Base-by-base conservation (phyloP, 2,888 invertebrate species). In the Rhabditophanes sp. region DNA sequence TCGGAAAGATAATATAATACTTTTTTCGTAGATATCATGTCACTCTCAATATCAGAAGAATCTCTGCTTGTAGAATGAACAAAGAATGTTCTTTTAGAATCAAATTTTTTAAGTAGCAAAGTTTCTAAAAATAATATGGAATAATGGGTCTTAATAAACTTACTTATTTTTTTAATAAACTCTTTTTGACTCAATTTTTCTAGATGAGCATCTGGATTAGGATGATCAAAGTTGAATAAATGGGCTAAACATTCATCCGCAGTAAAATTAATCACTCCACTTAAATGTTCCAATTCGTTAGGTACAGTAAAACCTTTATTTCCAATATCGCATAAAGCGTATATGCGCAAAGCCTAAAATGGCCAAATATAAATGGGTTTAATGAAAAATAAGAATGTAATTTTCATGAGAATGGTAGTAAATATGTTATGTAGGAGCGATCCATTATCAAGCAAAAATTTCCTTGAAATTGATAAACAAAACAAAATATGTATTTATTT, bases 91-190 rank as follows among this genome's bases (percentile, higher is more conserved):
- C n/a, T n/a, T n/a, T n/a, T n/a, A n/a, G n/a, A n/a, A n/a, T n/a
- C n/a, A n/a, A n/a, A n/a, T n/a, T n/a, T 30, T 12, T 30, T 24
- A 19, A 40, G 25, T 14, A 38, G 30, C 9, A 41, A 31, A 16
- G 25, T 30, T 20, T 39, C 39, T 39, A 17, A 40, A 41, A 36
- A 11, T 3, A 12, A 39, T 29, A 2, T 6, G 9, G 14, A 25
- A 39, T 19, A 7, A 9, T 6, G 14, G 7, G 30, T 23, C 25
- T 11, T 11, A 9, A 30, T 8, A 11, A 25, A 24, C 48, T 44
- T 28, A 45, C 46, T 44, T 21, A 45, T 45, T 11, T 27, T 39
- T n/a, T 26, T 31, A 20, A 44, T 15, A 30, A 45, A 48, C 18
- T 42, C 35, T 26, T 43, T 17, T 23, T 31, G 23, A 19, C 31